Percentiles rank a stretch among this genome's conserved stretches.
These are phyloP conservation scores for Stichopus horrens DNA, from an alignment of 53 echinoderm and acorn worm species.

Conservation along the genomic window DNA sequence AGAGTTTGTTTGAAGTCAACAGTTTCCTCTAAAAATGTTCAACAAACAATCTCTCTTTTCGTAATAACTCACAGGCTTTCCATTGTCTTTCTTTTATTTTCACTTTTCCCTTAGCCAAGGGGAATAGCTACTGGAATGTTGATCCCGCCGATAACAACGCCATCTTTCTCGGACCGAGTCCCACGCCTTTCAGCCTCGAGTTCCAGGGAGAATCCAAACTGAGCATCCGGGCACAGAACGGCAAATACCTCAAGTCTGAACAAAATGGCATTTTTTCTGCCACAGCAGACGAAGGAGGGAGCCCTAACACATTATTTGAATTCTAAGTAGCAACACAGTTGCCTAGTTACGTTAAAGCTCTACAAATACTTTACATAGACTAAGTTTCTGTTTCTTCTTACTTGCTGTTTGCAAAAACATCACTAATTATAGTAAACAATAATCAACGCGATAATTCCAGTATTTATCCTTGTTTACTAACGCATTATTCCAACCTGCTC, in stretches of 20 bases:
- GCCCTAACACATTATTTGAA: conserved; percentile 33
- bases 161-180: conserved; percentile 42
- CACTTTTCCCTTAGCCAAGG: conserved; percentile 9
- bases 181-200: conserved; percentile 65
- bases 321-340: neutral
- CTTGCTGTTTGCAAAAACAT: no score
- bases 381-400: neutral
- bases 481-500: neutral
- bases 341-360: neutral
- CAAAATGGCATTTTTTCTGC: conserved; percentile 69
- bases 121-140: conserved; percentile 38
- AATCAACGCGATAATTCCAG: neutral
- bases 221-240: conserved; percentile 67
- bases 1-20: no score
- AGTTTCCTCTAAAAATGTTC: no score
- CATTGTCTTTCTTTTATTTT: neutral
- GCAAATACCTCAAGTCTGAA: conserved; percentile 65
- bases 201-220: conserved; percentile 58
- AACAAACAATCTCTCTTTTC: no score
- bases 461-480: neutral
- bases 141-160: conserved; percentile 49
- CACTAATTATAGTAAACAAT: neutral
- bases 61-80: neutral
- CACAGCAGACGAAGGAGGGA: conserved; percentile 39
- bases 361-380: neutral